These are phyloP conservation scores for Osmerus mordax DNA, from an alignment of 2,113 vertebrate genomes.

Conservation along the genomic window DNA sequence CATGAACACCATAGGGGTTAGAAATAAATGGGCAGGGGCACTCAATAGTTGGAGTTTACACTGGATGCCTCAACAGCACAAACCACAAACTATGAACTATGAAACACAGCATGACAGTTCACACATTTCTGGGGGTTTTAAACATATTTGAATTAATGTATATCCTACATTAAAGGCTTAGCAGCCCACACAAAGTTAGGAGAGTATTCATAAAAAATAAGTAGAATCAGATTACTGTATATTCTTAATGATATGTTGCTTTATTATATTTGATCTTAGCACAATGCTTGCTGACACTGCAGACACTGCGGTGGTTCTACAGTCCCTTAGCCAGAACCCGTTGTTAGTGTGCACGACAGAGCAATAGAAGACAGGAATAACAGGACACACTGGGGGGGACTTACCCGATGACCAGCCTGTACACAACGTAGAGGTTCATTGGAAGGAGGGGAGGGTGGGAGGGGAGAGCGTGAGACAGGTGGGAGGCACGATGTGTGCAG, in stretches of 20 bases:
- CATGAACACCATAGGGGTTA: background rate
- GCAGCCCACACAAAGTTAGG: too few species aligned
- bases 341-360: slow-evolving; percentile 48
- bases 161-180: too few species aligned
- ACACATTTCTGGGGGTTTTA: background rate
- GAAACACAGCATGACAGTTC: background rate
- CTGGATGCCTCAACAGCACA: background rate
- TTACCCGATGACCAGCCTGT: slow-evolving; percentile 99
- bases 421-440: slow-evolving; percentile 84
- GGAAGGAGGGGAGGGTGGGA: slow-evolving; percentile 73
- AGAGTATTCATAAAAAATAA: too few species aligned
- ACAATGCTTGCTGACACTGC: background rate
- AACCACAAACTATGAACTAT: background rate
- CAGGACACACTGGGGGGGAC: slow-evolving; percentile 67
- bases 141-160: too few species aligned
- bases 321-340: slow-evolving; percentile 15
- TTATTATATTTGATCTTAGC: too few species aligned
- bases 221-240: too few species aligned
- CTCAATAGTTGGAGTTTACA: background rate
- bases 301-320: slow-evolving; percentile 22
- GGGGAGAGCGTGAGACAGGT: slow-evolving; percentile 37
- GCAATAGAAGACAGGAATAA: slow-evolving; percentile 60
- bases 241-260: too few species aligned
- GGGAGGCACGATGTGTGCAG: slow-evolving; percentile 53
- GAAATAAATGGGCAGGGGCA: background rate